Evolutionary conservation across 2,797 vertebrate genomes (phyloP).

Genomic region (Ceryle rudis): DNA sequence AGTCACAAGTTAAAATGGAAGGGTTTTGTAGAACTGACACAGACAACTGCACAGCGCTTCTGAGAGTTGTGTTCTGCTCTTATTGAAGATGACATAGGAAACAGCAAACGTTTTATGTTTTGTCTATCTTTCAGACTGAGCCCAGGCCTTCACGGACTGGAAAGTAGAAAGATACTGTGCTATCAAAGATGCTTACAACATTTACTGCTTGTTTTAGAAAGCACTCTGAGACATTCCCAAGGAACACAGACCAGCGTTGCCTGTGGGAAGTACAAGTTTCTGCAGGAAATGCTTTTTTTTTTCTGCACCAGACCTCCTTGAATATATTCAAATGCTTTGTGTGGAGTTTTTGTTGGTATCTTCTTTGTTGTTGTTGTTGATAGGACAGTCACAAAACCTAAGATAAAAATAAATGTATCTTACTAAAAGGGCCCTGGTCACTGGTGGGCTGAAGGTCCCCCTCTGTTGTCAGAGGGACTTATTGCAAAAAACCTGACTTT

Average conservation of each 20-base stretch:
- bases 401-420: not conserved
- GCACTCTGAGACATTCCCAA: not conserved
- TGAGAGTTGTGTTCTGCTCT: not conserved
- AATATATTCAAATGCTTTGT: not conserved
- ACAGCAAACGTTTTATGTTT: not conserved
- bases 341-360: not conserved
- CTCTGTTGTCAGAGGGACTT: not conserved
- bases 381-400: not conserved
- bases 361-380: not conserved
- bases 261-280: not conserved
- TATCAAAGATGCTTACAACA: not conserved
- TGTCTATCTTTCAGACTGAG: not conserved
- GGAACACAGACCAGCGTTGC: not conserved
- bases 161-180: not conserved
- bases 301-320: not conserved
- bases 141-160: not conserved
- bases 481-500: not conserved
- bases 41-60: not conserved
- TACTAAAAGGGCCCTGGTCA: not conserved
- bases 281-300: not conserved
- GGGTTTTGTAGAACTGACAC: not conserved
- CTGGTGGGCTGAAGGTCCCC: not conserved
- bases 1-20: not conserved
- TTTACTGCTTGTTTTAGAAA: slow-evolving; percentile 5
- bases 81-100: not conserved